Percentiles rank a stretch among this genome's conserved stretches.
Evolutionary conservation across 2,113 vertebrate genomes (phyloP).

Genomic region (Strigops habroptila): DNA sequence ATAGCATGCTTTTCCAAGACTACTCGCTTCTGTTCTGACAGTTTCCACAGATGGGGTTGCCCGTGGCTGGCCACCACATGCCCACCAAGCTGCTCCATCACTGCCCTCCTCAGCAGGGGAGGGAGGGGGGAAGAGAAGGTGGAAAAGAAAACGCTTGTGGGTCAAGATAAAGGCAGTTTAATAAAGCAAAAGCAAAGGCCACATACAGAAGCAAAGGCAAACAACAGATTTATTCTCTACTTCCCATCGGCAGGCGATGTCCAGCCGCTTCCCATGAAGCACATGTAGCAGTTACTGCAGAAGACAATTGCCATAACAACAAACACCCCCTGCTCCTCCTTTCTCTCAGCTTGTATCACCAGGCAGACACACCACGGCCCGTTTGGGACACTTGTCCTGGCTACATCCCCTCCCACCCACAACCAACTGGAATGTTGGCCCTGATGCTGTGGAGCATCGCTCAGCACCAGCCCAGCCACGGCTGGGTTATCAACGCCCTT

Average conservation of each 20-base stretch:
- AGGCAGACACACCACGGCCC: no score
- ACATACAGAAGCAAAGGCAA: neutral
- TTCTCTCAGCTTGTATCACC: neutral
- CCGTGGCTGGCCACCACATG: neutral
- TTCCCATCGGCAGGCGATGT: neutral
- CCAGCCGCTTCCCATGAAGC: neutral
- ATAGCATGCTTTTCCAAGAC: neutral
- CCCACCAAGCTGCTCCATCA: neutral
- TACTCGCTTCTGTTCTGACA: neutral
- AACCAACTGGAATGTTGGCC: no score
- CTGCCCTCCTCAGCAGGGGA: neutral
- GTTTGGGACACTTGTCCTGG: neutral
- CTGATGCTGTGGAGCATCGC: no score
- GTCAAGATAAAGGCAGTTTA: neutral
- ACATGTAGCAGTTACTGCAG: neutral
- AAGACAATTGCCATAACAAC: neutral
- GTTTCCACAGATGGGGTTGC: neutral
- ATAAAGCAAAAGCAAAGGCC: neutral
- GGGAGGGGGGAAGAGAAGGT: neutral
- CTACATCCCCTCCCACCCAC: neutral
- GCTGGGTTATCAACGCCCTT: neutral
- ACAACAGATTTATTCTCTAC: neutral
- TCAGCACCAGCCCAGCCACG: neutral
- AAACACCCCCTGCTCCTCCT: neutral
- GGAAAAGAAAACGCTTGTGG: neutral